These are phyloP conservation scores for Spinibarbus caldwelli DNA, from an alignment of 2,797 vertebrate genomes.

Conservation along the genomic window DNA sequence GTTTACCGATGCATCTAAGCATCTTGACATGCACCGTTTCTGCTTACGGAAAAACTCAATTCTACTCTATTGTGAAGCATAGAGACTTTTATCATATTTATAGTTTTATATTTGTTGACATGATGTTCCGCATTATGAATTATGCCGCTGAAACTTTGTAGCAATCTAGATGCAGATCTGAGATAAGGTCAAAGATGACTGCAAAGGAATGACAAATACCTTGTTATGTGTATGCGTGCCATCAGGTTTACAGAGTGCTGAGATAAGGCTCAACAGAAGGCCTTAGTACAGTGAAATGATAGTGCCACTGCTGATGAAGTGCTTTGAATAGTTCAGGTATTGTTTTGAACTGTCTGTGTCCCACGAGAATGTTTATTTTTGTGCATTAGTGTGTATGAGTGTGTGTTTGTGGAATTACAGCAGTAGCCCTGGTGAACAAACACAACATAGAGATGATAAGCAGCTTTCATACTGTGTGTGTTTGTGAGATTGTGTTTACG, in stretches of 20 bases:
- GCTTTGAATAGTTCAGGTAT: background rate
- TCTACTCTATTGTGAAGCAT: background rate
- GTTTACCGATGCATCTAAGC: too few species aligned
- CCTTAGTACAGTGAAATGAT: slow-evolving; percentile 24
- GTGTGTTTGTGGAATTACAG: slow-evolving; percentile 1
- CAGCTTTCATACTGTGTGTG: background rate
- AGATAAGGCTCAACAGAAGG: slow-evolving; percentile 15
- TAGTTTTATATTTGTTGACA: slow-evolving; percentile 24
- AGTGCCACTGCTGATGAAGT: slow-evolving; percentile 15
- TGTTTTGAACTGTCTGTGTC: slow-evolving; percentile 8
- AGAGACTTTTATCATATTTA: background rate
- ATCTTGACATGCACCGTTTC: too few species aligned
- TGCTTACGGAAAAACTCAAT: too few species aligned
- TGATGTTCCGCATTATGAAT: slow-evolving; percentile 18
- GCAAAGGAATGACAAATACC: slow-evolving; percentile 23
- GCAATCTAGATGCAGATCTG: slow-evolving; percentile 5
- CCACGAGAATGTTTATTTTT: slow-evolving; percentile 12
- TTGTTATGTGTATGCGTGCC: slow-evolving; percentile 2
- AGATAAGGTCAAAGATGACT: slow-evolving; percentile 32
- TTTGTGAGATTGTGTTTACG: background rate
- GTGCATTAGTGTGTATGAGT: background rate
- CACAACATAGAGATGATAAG: background rate
- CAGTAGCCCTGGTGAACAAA: slow-evolving; percentile 2
- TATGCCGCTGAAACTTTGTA: slow-evolving; percentile 10
- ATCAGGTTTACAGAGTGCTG: background rate